Conservation (phyloP, 2,888 invertebrate species). For the Escarpia spicata region DNA sequence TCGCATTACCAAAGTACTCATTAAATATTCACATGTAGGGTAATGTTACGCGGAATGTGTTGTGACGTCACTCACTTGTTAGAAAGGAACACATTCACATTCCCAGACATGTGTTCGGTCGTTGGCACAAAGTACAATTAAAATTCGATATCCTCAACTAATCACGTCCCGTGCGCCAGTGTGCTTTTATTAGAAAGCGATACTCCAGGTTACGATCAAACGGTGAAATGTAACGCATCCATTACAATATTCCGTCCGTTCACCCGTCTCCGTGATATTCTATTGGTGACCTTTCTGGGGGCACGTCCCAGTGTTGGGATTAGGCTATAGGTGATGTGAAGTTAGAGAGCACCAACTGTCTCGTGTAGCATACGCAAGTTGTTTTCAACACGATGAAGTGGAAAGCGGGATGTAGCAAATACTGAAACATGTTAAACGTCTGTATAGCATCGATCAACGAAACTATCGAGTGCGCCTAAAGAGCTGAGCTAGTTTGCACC, state of each 20-base stretch:
- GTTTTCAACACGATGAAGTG: not conserved
- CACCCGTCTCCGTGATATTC: not conserved
- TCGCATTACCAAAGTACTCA: not conserved
- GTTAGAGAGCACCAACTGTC: not conserved
- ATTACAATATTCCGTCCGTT: not conserved
- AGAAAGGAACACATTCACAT: not conserved
- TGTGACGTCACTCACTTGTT: not conserved
- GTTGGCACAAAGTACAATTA: not conserved
- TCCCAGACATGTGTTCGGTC: not conserved
- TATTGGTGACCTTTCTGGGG: not conserved
- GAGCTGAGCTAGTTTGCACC: not conserved
- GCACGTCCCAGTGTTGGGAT: not conserved
- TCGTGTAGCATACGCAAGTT: not conserved
- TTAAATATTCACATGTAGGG: not conserved
- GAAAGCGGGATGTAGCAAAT: not conserved
- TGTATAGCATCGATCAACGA: too few relatives aligned
- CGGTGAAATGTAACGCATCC: not conserved
- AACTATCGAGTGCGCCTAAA: not conserved
- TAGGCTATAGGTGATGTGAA: not conserved
- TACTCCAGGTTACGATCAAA: not conserved
- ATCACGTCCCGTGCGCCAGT: not conserved
- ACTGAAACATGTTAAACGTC: not conserved
- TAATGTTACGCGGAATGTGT: not conserved
- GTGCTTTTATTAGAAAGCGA: not conserved
- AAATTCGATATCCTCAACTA: constrained; percentile 13